Base-by-base conservation (phyloP, 2,113 vertebrate species). In the Ictalurus punctatus region DNA sequence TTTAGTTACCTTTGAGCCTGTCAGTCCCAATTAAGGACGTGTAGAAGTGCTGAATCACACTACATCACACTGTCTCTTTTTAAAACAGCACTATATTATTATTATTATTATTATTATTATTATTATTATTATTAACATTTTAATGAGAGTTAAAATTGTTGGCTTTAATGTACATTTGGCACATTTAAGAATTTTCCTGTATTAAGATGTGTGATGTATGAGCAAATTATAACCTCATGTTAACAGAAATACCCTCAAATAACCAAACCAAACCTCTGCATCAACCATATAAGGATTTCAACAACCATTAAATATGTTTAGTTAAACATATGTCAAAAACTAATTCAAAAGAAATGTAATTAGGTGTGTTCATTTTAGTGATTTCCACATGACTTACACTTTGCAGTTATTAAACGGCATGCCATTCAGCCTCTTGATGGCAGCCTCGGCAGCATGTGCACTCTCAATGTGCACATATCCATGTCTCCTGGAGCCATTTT, bases 401-500 rank as follows among this genome's bases (percentile, higher is more conserved):
- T 99, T 99, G 67, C 97, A 96, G 92, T 98, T 98, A 93, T 99
- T 99, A 90, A 99, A 96, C 95, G 99, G 96, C 98, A 98, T 99
- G 92, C 98, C 98, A 89, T 99, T 99, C 98, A 99, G 98, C 96
- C 98, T 99, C 93, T 98, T 98, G 94, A 99, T 99, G 94, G 98
- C 98, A 95, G 97, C 96, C 94, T 99, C 98, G 40, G 98, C 98
- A 37, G 97, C 97, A 95, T 99, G 98, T 34, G 98, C 98, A 90
- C 97, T 99, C 94, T 99, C 98, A 96, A 99, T 99, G 94, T 99
- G 98, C 91, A 99, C 98, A 96, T 99, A 99, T 91, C 98, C 98
- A 93, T 99, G 99, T 94, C 98, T 98, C 94, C 98, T 99, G 84
- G 98, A 99, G 90, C 98, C 98, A 95, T 99, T 99, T 94, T 99